These are phyloP conservation scores for Vespertilio murinus DNA, from an alignment of 2,797 vertebrate genomes.

Conservation along the genomic window DNA sequence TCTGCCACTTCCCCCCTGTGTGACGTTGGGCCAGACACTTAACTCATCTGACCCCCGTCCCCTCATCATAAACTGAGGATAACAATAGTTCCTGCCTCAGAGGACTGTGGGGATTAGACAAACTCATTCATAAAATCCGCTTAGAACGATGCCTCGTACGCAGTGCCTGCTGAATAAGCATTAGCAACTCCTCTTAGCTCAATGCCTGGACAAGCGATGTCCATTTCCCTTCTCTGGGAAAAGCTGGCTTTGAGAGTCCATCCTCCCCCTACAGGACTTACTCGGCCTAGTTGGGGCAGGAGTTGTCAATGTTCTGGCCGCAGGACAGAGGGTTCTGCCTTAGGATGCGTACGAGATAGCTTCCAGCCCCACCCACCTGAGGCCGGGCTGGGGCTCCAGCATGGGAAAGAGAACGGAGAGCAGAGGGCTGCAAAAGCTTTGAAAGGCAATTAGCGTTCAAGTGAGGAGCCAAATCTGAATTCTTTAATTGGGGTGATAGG, in stretches of 20 bases:
- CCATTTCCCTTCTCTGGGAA: neutral
- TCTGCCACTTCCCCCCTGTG: neutral
- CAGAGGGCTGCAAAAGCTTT: neutral
- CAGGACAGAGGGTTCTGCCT: neutral
- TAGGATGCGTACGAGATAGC: neutral
- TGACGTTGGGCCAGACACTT: neutral
- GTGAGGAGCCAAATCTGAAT: constrained; percentile 34
- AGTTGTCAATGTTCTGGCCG: neutral
- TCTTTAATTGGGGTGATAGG: constrained; percentile 62
- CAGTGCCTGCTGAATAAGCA: neutral
- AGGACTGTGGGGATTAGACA: neutral
- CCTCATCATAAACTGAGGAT: neutral
- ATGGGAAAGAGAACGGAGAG: neutral
- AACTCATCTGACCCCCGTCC: neutral
- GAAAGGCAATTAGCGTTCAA: constrained; percentile 53
- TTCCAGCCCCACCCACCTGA: neutral
- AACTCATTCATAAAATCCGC: constrained; percentile 20
- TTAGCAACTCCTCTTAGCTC: neutral
- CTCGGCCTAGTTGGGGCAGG: neutral
- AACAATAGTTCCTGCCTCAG: neutral
- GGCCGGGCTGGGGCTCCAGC: neutral
- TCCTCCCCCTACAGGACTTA: neutral
- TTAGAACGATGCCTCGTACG: neutral
- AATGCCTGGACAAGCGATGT: neutral
- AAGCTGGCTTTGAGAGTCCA: neutral